Evolutionary conservation across 30 jellyfish, hydroid and myxozoan species (phyloP), one percentile per base, ranked within the genome.

Genomic region (Aurelia sp.): DNA sequence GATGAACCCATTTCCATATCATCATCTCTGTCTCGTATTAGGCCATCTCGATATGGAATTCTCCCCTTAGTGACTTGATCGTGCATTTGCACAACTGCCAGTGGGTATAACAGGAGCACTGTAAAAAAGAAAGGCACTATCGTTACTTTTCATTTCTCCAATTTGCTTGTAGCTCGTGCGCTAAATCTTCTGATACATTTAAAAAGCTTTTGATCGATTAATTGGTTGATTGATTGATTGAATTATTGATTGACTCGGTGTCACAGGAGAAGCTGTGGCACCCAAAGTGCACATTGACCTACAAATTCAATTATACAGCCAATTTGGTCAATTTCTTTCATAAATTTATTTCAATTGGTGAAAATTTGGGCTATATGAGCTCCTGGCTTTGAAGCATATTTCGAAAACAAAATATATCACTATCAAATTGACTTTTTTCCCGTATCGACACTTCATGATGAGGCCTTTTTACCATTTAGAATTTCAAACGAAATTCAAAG

Each of bases 61-160:
- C 83, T 69, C 16, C 98, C 96, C 59, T 77, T 87, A 16, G 61
- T 61, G 2, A 76, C 81, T 47, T 92, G 98, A 53, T 92, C 97
- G 62, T 85, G 86, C 86, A 86, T 76, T 76, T 92, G 98, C 69
- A 87, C 91, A 16, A 69, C 68, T 31, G 97, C 95, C 87, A 92
- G 16, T 37, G 98, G 98, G 78, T 92, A 92, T 66, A 92, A 74
- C 65, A 92, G 62, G 35, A 92, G 83, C 18, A 92, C 91, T 71
- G 89, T 66, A 33, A 66, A 33, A 66, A 80, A 80, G 47, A 44
- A 60, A 60, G 13, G 44, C 50, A 69, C 27, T 12, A 5, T 7
- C 13, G 27, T 60, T 22, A n/a, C 12, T 12, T 19, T 5, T n/a
- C 68, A 8, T 17, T 3, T 59, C 6, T 10, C 27, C 27, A 59